Conservation (phyloP, 2,113 vertebrate genomes). For the Caranx ignobilis region DNA sequence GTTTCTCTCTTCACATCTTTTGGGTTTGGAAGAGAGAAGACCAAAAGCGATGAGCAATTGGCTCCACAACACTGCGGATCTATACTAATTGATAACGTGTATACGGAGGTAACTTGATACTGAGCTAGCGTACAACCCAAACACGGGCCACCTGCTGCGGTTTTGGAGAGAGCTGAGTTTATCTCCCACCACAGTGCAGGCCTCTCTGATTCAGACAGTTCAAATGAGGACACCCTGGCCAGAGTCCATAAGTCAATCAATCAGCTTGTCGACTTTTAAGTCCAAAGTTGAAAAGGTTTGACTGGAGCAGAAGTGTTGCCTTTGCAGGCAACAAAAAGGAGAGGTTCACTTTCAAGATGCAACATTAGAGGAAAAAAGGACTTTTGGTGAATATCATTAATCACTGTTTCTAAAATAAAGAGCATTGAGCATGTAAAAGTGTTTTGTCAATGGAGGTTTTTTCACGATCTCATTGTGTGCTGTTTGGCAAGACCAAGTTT, state of each 20-base stretch:
- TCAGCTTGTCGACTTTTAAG: slow-evolving; percentile 50
- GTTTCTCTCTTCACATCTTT: slow-evolving; percentile 27
- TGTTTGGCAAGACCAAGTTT: slow-evolving; percentile 44
- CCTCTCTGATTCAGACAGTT: slow-evolving; percentile 71
- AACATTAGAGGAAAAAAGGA: slow-evolving; percentile 13
- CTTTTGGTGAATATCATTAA: slow-evolving; percentile 41
- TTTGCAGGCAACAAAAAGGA: slow-evolving; percentile 39
- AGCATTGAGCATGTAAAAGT: slow-evolving; percentile 38
- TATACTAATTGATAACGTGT: slow-evolving; percentile 74
- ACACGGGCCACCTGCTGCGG: slow-evolving; percentile 81
- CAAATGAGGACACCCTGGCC: slow-evolving; percentile 76
- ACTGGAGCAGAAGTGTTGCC: slow-evolving; percentile 9
- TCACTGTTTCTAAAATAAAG: slow-evolving; percentile 57
- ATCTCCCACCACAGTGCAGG: slow-evolving; percentile 59
- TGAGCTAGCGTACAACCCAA: slow-evolving; percentile 70
- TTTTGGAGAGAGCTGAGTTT: slow-evolving; percentile 60
- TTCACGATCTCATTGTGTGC: slow-evolving; percentile 31
- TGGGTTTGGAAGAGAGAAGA: slow-evolving; percentile 29
- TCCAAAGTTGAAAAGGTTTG: slow-evolving; percentile 49
- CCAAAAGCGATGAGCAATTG: slow-evolving; percentile 45
- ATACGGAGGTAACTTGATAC: slow-evolving; percentile 62
- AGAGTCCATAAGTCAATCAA: slow-evolving; percentile 67
- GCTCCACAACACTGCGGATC: slow-evolving; percentile 48
- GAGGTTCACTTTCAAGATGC: slow-evolving; percentile 20
- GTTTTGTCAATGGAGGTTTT: slow-evolving; percentile 51